Evolutionary conservation across 2,888 invertebrate genomes (phyloP).

Genomic region (Cyclophora punctaria): DNA sequence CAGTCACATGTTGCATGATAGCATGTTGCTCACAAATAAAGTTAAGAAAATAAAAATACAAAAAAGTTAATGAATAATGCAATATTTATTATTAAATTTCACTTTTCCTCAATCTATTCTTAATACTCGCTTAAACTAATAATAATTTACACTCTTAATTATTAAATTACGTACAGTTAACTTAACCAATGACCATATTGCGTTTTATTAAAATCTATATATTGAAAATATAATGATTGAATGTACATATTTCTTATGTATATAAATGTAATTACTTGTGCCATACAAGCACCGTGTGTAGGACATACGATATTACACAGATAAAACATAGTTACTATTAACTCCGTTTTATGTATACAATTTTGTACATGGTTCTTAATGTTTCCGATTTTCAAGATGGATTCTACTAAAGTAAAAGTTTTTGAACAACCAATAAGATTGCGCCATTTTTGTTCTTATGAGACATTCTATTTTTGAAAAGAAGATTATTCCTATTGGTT

Average conservation of each 20-base stretch:
- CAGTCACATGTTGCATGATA: no score
- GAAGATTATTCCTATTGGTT: no score
- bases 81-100: conserved; percentile 74
- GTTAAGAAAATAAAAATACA: conserved; percentile 23
- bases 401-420: conserved; percentile 8
- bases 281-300: conserved; percentile 28
- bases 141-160: conserved; percentile 70
- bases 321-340: conserved; percentile 3
- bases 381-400: background rate
- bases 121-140: conserved; percentile 46
- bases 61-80: conserved; percentile 58
- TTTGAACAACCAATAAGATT: no score
- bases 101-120: conserved; percentile 68
- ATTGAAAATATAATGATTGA: conserved; percentile 51
- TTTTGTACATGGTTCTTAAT: conserved; percentile 25
- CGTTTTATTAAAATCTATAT: conserved; percentile 43
- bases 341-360: conserved; percentile 22
- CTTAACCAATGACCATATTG: conserved; percentile 61
- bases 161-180: conserved; percentile 53
- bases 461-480: no score
- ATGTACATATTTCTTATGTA: conserved; percentile 31
- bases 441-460: no score
- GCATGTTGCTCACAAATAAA: no score
- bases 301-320: conserved; percentile 3
- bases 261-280: conserved; percentile 36